phyloP scores from a whole-genome alignment of 2,797 vertebrate genomes.

The Rhinella marina region DNA sequence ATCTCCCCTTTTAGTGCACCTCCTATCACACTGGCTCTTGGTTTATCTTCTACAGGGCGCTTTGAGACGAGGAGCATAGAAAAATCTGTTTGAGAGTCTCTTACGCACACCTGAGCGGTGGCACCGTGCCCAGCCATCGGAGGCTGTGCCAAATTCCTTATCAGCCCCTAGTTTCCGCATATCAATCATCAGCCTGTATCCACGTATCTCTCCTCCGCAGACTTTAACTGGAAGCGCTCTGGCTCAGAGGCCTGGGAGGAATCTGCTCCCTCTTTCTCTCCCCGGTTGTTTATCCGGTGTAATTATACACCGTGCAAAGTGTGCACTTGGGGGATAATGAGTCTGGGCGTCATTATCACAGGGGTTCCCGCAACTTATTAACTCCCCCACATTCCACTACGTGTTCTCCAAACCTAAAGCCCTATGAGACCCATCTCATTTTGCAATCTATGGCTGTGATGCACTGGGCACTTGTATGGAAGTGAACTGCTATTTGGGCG shows the following conservation, averaged over 20 bases:
- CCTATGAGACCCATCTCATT: background rate
- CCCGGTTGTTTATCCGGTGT: constrained; percentile 46
- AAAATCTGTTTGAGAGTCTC: constrained; percentile 58
- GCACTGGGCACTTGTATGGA: no score
- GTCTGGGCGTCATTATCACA: constrained; percentile 62
- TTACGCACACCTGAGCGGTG: constrained; percentile 45
- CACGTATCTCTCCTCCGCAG: constrained; percentile 39
- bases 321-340: constrained; percentile 60
- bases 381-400: constrained; percentile 17
- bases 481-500: no score
- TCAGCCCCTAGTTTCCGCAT: constrained; percentile 57
- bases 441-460: no score
- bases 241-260: constrained; percentile 47
- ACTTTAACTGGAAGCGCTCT: constrained; percentile 23
- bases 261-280: constrained; percentile 36
- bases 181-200: constrained; percentile 55
- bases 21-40: background rate
- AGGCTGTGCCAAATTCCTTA: constrained; percentile 57
- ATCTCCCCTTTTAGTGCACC: background rate
- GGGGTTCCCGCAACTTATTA: constrained; percentile 38
- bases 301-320: constrained; percentile 54
- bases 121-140: constrained; percentile 46
- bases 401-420: background rate
- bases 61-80: background rate
- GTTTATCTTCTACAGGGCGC: background rate